These are phyloP conservation scores for Aplysina aerophoba DNA, from an alignment of 37 sponge, comb jelly and placozoan genomes.

Conservation along the genomic window DNA sequence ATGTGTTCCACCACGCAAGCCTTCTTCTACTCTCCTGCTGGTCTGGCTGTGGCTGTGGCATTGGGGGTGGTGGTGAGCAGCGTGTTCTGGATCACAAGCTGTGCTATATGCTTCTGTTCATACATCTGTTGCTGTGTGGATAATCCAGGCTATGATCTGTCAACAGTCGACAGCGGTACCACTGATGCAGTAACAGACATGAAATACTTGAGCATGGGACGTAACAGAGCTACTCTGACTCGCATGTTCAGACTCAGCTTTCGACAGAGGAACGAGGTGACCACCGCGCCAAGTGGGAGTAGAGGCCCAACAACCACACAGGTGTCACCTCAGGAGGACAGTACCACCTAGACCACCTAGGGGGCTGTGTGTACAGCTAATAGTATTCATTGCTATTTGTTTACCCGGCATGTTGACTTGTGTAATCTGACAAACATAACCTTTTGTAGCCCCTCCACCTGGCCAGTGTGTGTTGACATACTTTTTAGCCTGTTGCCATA, in stretches of 20 bases:
- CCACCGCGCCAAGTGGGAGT: no score
- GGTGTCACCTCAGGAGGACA: no score
- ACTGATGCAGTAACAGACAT: conserved; percentile 49
- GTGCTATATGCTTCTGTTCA: conserved; percentile 37
- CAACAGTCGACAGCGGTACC: conserved; percentile 30
- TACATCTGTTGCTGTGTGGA: conserved; percentile 42
- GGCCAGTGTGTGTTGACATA: no score
- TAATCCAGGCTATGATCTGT: background rate
- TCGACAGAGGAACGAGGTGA: no score
- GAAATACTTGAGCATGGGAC: conserved; percentile 34
- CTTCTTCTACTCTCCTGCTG: conserved; percentile 71
- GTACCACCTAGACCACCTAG: no score
- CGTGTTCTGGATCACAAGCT: conserved; percentile 48
- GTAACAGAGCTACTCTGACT: conserved; percentile 14
- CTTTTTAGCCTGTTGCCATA: no score
- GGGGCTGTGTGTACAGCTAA: no score
- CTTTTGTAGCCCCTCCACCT: no score
- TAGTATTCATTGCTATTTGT: no score
- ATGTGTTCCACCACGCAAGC: conserved; percentile 22
- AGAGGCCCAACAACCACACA: no score
- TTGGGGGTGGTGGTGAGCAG: conserved; percentile 41
- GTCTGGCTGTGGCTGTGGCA: conserved; percentile 53
- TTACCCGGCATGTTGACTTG: no score
- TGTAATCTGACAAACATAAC: no score
- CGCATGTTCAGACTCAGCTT: conserved; percentile 1